phyloP scores from a whole-genome alignment of 2,888 invertebrate genomes.

The Lydus trimaculatus region DNA sequence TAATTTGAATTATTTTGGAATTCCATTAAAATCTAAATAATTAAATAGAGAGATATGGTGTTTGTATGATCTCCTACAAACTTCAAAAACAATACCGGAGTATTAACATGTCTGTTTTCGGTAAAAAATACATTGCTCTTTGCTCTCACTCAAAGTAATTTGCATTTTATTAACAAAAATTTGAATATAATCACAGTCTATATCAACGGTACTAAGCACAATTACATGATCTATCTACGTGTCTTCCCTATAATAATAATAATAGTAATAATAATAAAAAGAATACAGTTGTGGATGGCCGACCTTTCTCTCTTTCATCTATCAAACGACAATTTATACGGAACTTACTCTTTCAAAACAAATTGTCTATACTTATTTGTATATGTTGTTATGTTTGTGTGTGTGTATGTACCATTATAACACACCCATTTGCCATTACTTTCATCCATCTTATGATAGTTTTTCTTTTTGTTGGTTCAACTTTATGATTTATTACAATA shows the following conservation, averaged over 20 bases:
- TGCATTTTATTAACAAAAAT: background rate
- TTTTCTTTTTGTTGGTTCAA: background rate
- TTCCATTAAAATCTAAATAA: background rate
- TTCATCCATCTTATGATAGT: background rate
- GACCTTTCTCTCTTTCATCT: background rate
- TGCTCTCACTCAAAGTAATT: no score
- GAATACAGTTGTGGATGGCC: background rate
- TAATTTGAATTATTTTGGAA: background rate
- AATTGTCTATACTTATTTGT: background rate
- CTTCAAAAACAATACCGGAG: no score
- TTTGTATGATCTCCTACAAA: no score
- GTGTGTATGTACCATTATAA: background rate
- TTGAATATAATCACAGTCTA: conserved; percentile 1
- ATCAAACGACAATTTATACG: background rate
- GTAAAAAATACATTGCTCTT: no score
- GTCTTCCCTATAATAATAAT: background rate
- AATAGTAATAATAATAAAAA: no score
- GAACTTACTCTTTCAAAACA: background rate
- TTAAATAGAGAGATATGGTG: no score
- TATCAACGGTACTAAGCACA: background rate
- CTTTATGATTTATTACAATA: background rate
- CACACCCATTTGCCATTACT: background rate
- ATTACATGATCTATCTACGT: background rate
- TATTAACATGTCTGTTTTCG: no score
- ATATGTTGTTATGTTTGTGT: background rate